These are phyloP conservation scores for Drosophila acutilabella DNA, from an alignment of 2,888 invertebrate species.

Conservation along the genomic window DNA sequence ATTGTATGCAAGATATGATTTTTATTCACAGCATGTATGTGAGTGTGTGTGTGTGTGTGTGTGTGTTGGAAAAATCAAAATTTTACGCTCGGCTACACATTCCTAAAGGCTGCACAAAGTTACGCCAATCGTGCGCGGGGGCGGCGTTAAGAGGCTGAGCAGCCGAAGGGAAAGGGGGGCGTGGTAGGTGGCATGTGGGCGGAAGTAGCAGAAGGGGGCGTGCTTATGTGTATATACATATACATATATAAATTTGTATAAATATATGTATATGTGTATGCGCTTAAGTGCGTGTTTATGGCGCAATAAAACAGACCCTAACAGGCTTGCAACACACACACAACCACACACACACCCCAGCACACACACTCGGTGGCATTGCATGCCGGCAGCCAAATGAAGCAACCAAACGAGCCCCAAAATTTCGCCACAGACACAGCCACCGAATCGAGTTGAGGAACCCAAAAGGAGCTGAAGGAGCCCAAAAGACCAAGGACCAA, in stretches of 20 bases:
- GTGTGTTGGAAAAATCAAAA: conserved; percentile 70
- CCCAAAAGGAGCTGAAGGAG: conserved; percentile 6
- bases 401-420: conserved; percentile 65
- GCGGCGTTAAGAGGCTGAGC: not conserved
- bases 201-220: not conserved
- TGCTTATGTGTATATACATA: conserved; percentile 18
- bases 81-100: conserved; percentile 74
- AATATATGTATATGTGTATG: conserved; percentile 37
- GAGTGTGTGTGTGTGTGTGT: conserved; percentile 2
- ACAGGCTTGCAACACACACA: conserved; percentile 53
- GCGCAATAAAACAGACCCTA: conserved; percentile 79
- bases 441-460: conserved; percentile 6
- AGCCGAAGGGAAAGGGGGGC: not conserved
- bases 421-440: conserved; percentile 29
- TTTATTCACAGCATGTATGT: conserved; percentile 47
- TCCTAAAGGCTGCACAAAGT: conserved; percentile 70
- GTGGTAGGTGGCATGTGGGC: not conserved
- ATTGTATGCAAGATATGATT: conserved; percentile 67
- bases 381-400: conserved; percentile 72
- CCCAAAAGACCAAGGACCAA: conserved; percentile 12
- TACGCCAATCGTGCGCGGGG: conserved; percentile 40
- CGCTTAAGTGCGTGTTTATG: conserved; percentile 80
- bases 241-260: conserved; percentile 13
- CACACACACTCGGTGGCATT: conserved; percentile 34
- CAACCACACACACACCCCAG: conserved; percentile 14